Evolutionary conservation across 2,113 vertebrate species (phyloP), one percentile per base, ranked within the genome.

Genomic region (Uria lomvia): DNA sequence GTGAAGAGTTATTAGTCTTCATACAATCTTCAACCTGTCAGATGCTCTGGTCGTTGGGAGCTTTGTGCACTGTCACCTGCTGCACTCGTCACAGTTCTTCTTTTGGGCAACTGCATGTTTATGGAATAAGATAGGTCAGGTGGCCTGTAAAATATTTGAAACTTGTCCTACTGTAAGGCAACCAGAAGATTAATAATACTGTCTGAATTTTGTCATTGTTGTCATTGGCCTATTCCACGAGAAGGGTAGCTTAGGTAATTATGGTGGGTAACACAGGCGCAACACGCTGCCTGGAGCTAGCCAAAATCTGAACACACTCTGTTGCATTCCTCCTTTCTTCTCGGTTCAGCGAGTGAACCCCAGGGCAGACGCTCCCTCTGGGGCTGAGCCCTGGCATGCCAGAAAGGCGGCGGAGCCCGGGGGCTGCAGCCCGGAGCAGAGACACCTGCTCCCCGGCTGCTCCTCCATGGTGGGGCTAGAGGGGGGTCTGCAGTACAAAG

Each of bases 401-500:
- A 49, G 52, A 36, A 34, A 9, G 18, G 34, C 1, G 1, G 27
- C 0, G 22, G 40, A 65, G 56, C 36, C 42, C 1, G 2, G 11
- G 14, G 21, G 8, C 47, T 30, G 34, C 36, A 38, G 59, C 50
- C 50, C 0, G 2, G 29, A 8, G 2, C 30, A 7, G 32, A 6
- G 14, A 34, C 50, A 34, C 10, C 26, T 7, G 6, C 21, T 50
- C 53, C 29, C 17, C 40, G 24, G 73, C 5, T 40, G 68, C 77
- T 77, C 29, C 22, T 56, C 45, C 0, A 0, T 23, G 42, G 19
- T 2, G 1, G 52, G 45, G 22, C 49, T 91, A 62, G 36, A n/a
- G 11, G 5, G 6, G 23, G 6, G 5, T 0, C 45, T 65, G 30
- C 45, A 59, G 43, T 50, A 55, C 15, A 11, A 42, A 27, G 18